Percentiles rank a stretch among this genome's conserved stretches.
phyloP scores from a whole-genome alignment of 2,113 vertebrate species.

The Himantopus leucocephalus region DNA sequence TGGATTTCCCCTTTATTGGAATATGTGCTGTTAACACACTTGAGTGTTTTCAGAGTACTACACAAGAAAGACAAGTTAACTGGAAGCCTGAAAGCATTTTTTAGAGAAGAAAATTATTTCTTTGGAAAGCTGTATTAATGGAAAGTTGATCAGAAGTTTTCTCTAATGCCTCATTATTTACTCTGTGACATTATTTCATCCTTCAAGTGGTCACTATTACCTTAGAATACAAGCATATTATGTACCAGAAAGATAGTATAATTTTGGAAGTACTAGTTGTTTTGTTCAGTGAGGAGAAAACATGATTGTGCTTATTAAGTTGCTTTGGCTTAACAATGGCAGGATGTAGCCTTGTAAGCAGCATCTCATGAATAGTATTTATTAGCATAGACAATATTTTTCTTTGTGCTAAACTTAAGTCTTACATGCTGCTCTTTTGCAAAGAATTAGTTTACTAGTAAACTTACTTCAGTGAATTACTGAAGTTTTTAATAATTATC shows the following conservation, averaged over 20 bases:
- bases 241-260: not conserved
- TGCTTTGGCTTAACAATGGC: not conserved
- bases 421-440: not conserved
- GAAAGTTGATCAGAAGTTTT: not conserved
- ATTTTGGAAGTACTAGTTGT: not conserved
- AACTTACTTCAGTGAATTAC: not conserved
- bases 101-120: not conserved
- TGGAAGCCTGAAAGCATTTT: not conserved
- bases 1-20: not conserved
- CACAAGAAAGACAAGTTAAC: not conserved
- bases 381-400: not conserved
- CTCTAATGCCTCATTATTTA: not conserved
- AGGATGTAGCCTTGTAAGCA: not conserved
- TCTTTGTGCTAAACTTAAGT: not conserved
- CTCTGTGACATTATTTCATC: not conserved
- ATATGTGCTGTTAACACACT: not conserved
- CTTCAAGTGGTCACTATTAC: not conserved
- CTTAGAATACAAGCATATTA: not conserved
- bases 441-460: not conserved
- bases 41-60: not conserved
- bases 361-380: not conserved
- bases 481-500: not conserved
- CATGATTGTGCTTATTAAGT: not conserved
- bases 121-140: not conserved
- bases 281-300: not conserved